Base-by-base conservation (phyloP, 2,113 vertebrate species). In the Pterocles gutturalis region DNA sequence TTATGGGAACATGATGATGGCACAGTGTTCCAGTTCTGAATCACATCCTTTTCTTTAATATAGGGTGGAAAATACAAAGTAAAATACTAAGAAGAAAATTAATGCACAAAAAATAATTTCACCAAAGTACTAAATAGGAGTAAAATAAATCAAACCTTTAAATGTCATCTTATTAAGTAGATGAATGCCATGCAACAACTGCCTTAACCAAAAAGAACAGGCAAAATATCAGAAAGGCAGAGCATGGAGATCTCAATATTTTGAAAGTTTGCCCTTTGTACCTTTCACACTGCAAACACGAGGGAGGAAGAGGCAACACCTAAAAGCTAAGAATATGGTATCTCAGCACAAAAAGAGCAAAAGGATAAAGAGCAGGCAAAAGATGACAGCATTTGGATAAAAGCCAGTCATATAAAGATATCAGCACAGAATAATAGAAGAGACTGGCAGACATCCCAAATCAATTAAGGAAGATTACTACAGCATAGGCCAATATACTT, bases 381-480 rank as follows among this genome's bases (percentile, higher is more conserved):
- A 70, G 89, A 89, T 92, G 84, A 95, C 89, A 96, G 81, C 48
- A 61, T 49, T 71, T 98, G 98, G 95, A 95, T 75, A 81, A 90
- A 93, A 97, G 97, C 97, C 97, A 97, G 65, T 88, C 85, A 89
- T 84, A 93, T 89, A 96, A 96, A 97, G 95, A 97, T 87, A 96
- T 93, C 96, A 96, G 83, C 58, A 38, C 51, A 92, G 79, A 92
- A 96, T 96, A 97, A 93, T 90, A 92, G 96, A 97, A 90, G 90
- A 95, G 58, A 92, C 51, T 98, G 98, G 98, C 97, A 96, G 87
- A 96, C 51, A 93, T 98, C 95, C 97, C 96, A 94, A 96, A 97
- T 98, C 97, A 98, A 98, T 98, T 98, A 98, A 76, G 51, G 95
- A 97, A 97, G 90, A 98, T 97, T 97, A 88, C 83, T 97, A 91